Conservation (phyloP, 2,888 invertebrate genomes). For the Stenolophus ochropezus region DNA sequence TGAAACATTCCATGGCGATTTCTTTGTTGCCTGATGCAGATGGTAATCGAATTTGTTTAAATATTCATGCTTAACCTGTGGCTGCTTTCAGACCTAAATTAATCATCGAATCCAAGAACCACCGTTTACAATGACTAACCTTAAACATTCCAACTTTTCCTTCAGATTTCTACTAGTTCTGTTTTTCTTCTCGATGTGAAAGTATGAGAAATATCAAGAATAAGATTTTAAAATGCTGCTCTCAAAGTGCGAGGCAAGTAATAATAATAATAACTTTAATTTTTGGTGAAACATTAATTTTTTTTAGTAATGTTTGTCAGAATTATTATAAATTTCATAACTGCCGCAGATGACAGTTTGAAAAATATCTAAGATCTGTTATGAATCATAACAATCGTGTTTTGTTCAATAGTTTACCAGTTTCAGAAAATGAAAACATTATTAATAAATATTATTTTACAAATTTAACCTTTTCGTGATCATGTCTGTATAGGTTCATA, state of each 20-base stretch:
- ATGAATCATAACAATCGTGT: no score
- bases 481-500: no score
- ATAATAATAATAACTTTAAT: no score
- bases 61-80: slow-evolving; percentile 18
- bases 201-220: slow-evolving; percentile 14
- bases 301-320: not conserved
- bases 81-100: slow-evolving; percentile 10
- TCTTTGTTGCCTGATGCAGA: slow-evolving; percentile 16
- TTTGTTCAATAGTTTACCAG: no score
- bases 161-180: slow-evolving; percentile 19
- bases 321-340: no score
- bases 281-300: no score
- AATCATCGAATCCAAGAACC: slow-evolving; percentile 9
- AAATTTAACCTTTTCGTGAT: no score
- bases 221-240: slow-evolving; percentile 4
- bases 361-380: no score
- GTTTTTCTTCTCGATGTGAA: not conserved
- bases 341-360: no score
- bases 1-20: slow-evolving; percentile 28
- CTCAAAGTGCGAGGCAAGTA: slow-evolving; percentile 10
- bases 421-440: no score
- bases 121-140: not conserved
- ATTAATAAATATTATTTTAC: no score
- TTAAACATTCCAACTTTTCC: not conserved
- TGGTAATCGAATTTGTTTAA: slow-evolving; percentile 9